phyloP scores from a whole-genome alignment of 2,113 vertebrate genomes.

The Oplegnathus fasciatus region DNA sequence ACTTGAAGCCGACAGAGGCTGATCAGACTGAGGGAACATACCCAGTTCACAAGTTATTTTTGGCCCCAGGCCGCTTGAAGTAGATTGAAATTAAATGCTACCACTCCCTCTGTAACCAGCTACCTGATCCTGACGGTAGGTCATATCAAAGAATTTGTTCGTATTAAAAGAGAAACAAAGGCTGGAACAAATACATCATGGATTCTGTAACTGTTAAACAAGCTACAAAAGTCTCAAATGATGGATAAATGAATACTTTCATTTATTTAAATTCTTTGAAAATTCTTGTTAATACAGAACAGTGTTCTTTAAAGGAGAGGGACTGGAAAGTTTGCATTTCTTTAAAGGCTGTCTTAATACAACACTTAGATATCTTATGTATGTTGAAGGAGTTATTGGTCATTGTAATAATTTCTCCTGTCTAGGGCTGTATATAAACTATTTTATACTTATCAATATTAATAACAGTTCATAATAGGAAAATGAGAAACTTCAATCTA shows the following conservation, averaged over 20 bases:
- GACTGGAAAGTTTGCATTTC: too few relatives aligned
- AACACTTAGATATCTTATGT: neutral
- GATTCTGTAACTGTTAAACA: neutral
- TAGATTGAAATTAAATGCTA: constrained; percentile 20
- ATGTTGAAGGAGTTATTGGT: neutral
- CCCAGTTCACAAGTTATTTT: constrained; percentile 17
- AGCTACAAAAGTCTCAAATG: neutral
- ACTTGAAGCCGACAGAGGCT: neutral
- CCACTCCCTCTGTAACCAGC: neutral
- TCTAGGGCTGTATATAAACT: neutral
- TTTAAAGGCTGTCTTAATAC: neutral
- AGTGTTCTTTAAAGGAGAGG: neutral
- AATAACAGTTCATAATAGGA: neutral
- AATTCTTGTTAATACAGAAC: neutral
- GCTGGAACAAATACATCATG: too few relatives aligned
- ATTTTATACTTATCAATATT: neutral
- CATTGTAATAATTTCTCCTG: neutral
- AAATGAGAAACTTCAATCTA: too few relatives aligned
- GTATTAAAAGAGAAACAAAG: neutral
- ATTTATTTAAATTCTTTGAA: neutral
- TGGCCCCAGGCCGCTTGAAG: neutral
- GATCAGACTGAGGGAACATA: constrained; percentile 8
- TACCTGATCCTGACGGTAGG: constrained; percentile 79
- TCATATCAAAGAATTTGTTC: neutral
- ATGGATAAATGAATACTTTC: neutral